Conservation (phyloP, 2,113 vertebrate species). For the Chaetodon auriga region DNA sequence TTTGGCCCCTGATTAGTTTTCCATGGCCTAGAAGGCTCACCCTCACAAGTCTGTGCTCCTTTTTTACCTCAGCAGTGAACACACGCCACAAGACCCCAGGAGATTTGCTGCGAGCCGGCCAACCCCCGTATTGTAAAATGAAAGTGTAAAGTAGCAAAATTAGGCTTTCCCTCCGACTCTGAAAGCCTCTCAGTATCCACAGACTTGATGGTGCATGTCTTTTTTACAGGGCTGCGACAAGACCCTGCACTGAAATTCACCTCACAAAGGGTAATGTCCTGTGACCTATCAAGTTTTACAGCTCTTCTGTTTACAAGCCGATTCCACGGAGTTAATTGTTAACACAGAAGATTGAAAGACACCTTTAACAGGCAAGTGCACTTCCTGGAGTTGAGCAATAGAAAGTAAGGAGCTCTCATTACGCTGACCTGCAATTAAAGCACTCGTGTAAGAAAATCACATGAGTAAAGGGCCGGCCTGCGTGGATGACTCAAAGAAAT, state of each 20-base stretch:
- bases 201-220: conserved; percentile 65
- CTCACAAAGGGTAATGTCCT: conserved; percentile 76
- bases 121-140: conserved; percentile 63
- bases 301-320: conserved; percentile 78
- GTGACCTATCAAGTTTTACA: conserved; percentile 76
- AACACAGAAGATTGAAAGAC: conserved; percentile 57
- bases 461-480: not conserved
- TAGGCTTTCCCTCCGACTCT: conserved; percentile 46
- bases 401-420: conserved; percentile 31
- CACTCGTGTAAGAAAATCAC: conserved; percentile 36
- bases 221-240: conserved; percentile 54
- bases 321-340: conserved; percentile 79
- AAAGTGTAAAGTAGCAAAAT: conserved; percentile 75
- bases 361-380: conserved; percentile 28
- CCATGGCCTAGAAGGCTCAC: conserved; percentile 49
- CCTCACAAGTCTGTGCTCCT: conserved; percentile 22
- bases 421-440: conserved; percentile 50
- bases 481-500: conserved; percentile 30
- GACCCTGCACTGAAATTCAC: conserved; percentile 55
- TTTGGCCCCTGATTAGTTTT: conserved; percentile 73
- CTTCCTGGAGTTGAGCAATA: conserved; percentile 62
- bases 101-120: conserved; percentile 37
- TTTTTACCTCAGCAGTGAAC: conserved; percentile 36
- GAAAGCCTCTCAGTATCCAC: conserved; percentile 39
- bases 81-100: conserved; percentile 39